Evolutionary conservation across 2,888 invertebrate genomes (phyloP), one percentile per base, ranked within the genome.

Genomic region (Eristalis tenax): DNA sequence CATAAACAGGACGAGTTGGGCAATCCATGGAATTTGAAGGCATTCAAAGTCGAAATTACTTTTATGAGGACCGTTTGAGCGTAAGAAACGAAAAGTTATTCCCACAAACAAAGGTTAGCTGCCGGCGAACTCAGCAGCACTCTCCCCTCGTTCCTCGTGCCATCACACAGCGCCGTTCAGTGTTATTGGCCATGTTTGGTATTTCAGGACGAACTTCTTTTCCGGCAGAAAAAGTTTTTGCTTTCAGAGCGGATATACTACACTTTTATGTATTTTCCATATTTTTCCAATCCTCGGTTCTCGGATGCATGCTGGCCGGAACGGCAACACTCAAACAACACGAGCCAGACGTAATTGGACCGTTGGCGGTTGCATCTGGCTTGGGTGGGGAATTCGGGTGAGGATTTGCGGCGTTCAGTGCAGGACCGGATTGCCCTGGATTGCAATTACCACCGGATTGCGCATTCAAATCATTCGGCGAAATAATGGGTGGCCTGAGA

Each of bases 121-220:
- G 65, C 74, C 59, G 65, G 59, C 38, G 38, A 2, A 6, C 1
- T 18, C 18, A 6, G 18, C 50, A 4, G 18, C 50, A 50, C 18
- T 50, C 50, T n/a, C 26, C 26, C 26, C 26, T 26, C 26, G 26
- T 3, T 26, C 18, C 50, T 18, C 50, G 43, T 10, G 0, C 18
- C 18, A 1, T 0, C n/a, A 8, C 18, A 8, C n/a, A n/a, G n/a
- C 18, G 18, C 35, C 32, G 35, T 11, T 57, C 40, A 80, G 56
- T 76, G 71, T 76, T 84, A 84, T 84, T 84, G 76, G 76, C 40
- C 66, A 68, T 84, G 81, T 81, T 84, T 84, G 75, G 66, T 64
- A 73, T 76, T 79, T 84, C 43, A 35, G 65, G 59, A 75, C 59
- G 38, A 70, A 83, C 70, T 71, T 65, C 40, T 40, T 18, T 38